Base-by-base conservation (phyloP, 2,797 vertebrate species). In the Chrysocyon brachyurus region DNA sequence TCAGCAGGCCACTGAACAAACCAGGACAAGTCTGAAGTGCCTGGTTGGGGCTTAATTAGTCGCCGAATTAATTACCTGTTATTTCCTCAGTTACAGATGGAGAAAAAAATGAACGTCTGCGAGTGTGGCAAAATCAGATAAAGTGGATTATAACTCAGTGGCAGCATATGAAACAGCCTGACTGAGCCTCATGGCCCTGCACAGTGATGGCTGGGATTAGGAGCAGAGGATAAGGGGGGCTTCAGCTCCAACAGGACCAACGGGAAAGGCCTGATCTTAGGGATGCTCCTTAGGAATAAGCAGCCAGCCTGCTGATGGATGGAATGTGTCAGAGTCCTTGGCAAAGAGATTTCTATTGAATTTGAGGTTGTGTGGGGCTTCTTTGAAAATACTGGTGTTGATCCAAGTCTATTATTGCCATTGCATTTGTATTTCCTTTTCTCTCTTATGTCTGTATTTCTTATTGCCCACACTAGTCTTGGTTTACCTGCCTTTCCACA, bases 371-470 rank as follows among this genome's bases (percentile, higher is more conserved):
- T 91, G 66, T 36, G 78, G 75, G 70, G 57, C 16, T 82, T n/a
- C 84, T 96, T 78, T 81, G 77, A 95, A 94, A 91, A 90, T 19
- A 64, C 66, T 33, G 49, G 78, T 89, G 26, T 85, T 66, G 59
- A 77, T 95, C 78, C 97, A 94, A 95, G 56, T 31, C 86, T 91
- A 40, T 77, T 85, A 87, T 87, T 77, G 12, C 52, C 21, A 28
- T 46, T 33, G 57, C n/a, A 14, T 82, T 94, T 91, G 70, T 72
- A 87, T 94, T 87, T 90, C 93, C 84, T 95, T n/a, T 87, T 91
- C 64, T 97, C 77, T 78, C 36, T 61, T 75, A 21, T 22, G 70
- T 95, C 88, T 88, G 21, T 64, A 84, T 16, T 52, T 81, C 91
- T 73, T 79, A 36, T n/a, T 61, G 40, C 87, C 89, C 75, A 93